Conservation (phyloP, 2,888 invertebrate species). For the Torymus aiolomorphi region DNA sequence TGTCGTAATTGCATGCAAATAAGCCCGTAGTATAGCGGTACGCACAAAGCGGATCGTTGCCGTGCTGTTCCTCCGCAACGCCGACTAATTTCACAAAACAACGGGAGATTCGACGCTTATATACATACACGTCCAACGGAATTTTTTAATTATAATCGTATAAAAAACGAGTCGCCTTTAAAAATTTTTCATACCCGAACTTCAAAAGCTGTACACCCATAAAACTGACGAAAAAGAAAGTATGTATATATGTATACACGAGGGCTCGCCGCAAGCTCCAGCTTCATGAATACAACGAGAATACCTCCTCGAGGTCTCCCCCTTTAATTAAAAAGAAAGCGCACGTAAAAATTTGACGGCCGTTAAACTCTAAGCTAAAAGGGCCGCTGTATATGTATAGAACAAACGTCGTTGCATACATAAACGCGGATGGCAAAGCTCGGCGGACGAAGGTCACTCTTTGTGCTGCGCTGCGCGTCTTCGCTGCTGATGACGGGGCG, state of each 20-base stretch:
- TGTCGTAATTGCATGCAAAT: no score
- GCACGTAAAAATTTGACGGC: no score
- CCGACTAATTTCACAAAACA: background rate
- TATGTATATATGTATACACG: background rate
- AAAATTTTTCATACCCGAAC: constrained; percentile 2
- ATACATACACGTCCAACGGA: background rate
- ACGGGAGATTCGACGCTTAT: background rate
- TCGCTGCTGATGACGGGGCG: constrained; percentile 19
- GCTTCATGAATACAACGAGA: constrained; percentile 33
- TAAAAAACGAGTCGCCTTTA: constrained; percentile 19
- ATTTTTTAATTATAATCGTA: constrained; percentile 20
- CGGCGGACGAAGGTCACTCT: constrained; percentile 53
- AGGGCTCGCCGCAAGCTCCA: background rate
- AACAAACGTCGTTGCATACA: background rate
- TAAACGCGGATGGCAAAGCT: constrained; percentile 29
- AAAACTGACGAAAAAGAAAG: constrained; percentile 3
- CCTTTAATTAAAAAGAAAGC: no score
- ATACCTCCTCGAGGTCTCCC: background rate
- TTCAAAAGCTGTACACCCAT: constrained; percentile 16
- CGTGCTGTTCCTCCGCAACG: background rate
- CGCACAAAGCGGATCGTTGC: background rate
- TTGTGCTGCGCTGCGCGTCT: constrained; percentile 9
- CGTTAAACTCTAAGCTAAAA: no score
- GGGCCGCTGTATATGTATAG: background rate
- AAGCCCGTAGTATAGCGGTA: background rate